Evolutionary conservation across 2,888 invertebrate genomes (phyloP).

Genomic region (Catocala fraxini): DNA sequence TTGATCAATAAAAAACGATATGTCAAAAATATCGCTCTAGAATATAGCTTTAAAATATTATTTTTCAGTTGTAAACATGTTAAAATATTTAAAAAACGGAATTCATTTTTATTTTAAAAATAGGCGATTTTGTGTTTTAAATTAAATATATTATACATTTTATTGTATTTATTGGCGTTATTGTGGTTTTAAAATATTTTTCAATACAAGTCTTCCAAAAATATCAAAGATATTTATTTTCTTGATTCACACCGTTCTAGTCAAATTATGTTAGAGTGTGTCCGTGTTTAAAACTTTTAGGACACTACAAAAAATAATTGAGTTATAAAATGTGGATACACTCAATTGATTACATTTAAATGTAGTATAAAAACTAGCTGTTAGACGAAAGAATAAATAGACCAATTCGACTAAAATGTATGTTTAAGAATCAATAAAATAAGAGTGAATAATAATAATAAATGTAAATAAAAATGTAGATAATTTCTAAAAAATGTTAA

Average conservation of each 20-base stretch:
- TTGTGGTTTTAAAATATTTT: slow-evolving; percentile 13
- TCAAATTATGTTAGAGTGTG: not conserved
- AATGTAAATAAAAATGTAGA: slow-evolving; percentile 40
- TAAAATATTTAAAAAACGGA: not conserved
- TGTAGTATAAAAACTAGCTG: slow-evolving; percentile 32
- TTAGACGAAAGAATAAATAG: slow-evolving; percentile 46
- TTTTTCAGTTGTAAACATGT: not conserved
- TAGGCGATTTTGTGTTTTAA: not conserved
- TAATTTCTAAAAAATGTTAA: slow-evolving; percentile 21
- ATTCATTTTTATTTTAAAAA: too few species aligned
- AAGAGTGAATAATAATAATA: slow-evolving; percentile 18
- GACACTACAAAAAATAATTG: not conserved
- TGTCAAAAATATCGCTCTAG: slow-evolving; percentile 4
- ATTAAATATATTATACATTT: not conserved
- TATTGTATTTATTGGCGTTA: not conserved
- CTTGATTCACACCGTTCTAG: too few species aligned
- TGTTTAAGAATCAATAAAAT: slow-evolving; percentile 37
- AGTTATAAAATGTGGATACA: slow-evolving; percentile 16
- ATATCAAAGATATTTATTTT: slow-evolving; percentile 5
- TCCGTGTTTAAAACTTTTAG: not conserved
- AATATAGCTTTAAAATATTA: slow-evolving; percentile 3
- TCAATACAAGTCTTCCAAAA: slow-evolving; percentile 41
- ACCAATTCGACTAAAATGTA: slow-evolving; percentile 53
- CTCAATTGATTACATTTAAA: slow-evolving; percentile 16
- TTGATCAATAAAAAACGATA: slow-evolving; percentile 10